A percentile compares a stretch with the other conserved stretches of the same genome.
These are phyloP conservation scores for Halesus radiatus DNA, from an alignment of 1,140 invertebrate genomes.

Conservation along the genomic window DNA sequence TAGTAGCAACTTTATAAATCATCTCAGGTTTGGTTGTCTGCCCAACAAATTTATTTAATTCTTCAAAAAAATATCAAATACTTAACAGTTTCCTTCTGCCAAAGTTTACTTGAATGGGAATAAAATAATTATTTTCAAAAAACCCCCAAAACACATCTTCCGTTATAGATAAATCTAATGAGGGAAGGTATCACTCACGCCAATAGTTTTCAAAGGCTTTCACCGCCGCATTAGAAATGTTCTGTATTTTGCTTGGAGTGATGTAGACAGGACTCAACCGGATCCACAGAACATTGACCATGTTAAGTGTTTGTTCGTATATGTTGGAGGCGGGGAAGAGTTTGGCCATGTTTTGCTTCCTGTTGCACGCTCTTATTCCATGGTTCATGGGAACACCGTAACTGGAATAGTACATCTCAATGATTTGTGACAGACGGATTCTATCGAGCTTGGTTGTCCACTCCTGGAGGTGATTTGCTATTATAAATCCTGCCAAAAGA, in stretches of 20 bases:
- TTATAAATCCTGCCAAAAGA: constrained; percentile 71
- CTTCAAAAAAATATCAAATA: too few species aligned
- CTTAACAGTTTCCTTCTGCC: too few species aligned
- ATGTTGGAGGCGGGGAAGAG: constrained; percentile 63
- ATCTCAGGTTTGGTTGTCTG: too few species aligned
- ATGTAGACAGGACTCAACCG: constrained; percentile 65
- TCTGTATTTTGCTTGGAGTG: constrained; percentile 63
- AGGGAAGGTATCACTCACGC: constrained; percentile 61
- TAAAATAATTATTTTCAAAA: too few species aligned
- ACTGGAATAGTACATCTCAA: constrained; percentile 80
- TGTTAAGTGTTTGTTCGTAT: constrained; percentile 62
- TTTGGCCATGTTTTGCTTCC: constrained; percentile 67
- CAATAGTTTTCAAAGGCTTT: constrained; percentile 65
- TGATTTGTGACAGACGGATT: constrained; percentile 75
- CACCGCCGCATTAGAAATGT: constrained; percentile 63
- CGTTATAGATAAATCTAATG: background rate
- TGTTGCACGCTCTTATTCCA: constrained; percentile 71
- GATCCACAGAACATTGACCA: constrained; percentile 65
- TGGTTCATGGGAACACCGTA: constrained; percentile 72
- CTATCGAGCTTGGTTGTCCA: constrained; percentile 69
- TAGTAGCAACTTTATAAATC: too few species aligned
- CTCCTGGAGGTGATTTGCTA: constrained; percentile 70
- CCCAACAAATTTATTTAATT: too few species aligned
- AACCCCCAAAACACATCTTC: too few species aligned
- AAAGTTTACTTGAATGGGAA: too few species aligned